phyloP scores from a whole-genome alignment of 1,140 invertebrate species.

The Drosophila nigromelanica region DNA sequence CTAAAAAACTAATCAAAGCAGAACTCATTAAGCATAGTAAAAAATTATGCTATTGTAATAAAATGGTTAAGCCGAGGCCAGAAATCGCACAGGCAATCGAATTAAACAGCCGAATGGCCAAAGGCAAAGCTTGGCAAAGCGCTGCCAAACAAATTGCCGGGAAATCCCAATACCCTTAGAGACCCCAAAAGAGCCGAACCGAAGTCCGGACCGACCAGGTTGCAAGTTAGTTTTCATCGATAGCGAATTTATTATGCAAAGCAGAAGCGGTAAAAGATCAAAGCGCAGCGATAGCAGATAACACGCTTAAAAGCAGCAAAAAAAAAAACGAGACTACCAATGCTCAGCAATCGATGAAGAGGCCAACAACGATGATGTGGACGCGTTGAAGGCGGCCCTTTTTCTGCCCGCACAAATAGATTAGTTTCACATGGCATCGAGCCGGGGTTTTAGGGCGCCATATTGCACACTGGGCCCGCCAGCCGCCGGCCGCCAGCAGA shows the following conservation, averaged over 20 bases:
- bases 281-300: constrained; percentile 80
- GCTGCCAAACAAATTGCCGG: constrained; percentile 75
- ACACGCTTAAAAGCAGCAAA: constrained; percentile 46
- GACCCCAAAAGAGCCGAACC: neutral
- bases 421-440: constrained; percentile 81
- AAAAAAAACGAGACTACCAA: constrained; percentile 6
- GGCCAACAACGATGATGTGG: constrained; percentile 14
- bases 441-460: constrained; percentile 71
- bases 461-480: constrained; percentile 76
- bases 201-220: constrained; percentile 33
- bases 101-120: constrained; percentile 75
- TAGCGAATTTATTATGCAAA: constrained; percentile 83
- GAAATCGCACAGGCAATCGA: constrained; percentile 79
- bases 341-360: constrained; percentile 24
- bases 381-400: constrained; percentile 61
- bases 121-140: constrained; percentile 43
- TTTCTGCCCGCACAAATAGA: constrained; percentile 75
- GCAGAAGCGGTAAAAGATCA: constrained; percentile 82
- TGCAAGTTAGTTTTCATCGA: constrained; percentile 81
- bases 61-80: constrained; percentile 71
- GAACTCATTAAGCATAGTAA: constrained; percentile 82
- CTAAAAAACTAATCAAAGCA: constrained; percentile 76
- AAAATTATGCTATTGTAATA: constrained; percentile 82
- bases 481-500: constrained; percentile 77
- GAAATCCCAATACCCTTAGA: constrained; percentile 62